phyloP scores from a whole-genome alignment of 1,140 invertebrate species.

The Carposina sasakii region DNA sequence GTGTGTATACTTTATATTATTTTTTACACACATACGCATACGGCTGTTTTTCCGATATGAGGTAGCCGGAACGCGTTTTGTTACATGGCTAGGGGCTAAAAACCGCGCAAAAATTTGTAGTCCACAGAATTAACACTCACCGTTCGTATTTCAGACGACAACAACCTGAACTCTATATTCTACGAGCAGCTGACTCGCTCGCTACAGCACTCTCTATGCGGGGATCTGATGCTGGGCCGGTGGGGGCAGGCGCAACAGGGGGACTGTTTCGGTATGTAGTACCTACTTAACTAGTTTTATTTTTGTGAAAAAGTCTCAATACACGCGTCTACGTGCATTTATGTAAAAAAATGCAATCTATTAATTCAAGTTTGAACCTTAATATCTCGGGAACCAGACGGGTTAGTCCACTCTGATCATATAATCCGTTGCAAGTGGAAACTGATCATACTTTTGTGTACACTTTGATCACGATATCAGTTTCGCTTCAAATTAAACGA shows the following conservation, averaged over 20 bases:
- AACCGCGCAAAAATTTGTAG: background rate
- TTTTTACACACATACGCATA: background rate
- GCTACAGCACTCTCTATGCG: conserved; percentile 95
- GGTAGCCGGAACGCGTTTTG: background rate
- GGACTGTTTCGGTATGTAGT: conserved; percentile 88
- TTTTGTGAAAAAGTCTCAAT: too few relatives aligned
- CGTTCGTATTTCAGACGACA: conserved; percentile 84
- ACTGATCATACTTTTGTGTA: too few relatives aligned
- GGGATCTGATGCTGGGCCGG: conserved; percentile 92
- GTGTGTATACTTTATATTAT: conserved; percentile 25
- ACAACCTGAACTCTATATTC: conserved; percentile 99
- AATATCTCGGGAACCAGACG: too few relatives aligned
- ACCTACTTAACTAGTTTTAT: too few relatives aligned
- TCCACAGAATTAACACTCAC: background rate
- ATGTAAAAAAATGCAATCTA: too few relatives aligned
- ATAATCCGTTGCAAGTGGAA: too few relatives aligned
- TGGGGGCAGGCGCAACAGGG: conserved; percentile 95
- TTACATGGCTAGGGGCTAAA: background rate
- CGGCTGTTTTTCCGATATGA: background rate
- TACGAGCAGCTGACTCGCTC: conserved; percentile 98
- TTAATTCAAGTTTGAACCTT: too few relatives aligned
- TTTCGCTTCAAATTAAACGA: too few relatives aligned
- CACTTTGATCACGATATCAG: too few relatives aligned
- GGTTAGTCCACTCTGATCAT: too few relatives aligned
- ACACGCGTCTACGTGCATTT: too few relatives aligned